These are phyloP conservation scores for Drosophila orena DNA, from an alignment of 1,140 invertebrate genomes.

Conservation along the genomic window DNA sequence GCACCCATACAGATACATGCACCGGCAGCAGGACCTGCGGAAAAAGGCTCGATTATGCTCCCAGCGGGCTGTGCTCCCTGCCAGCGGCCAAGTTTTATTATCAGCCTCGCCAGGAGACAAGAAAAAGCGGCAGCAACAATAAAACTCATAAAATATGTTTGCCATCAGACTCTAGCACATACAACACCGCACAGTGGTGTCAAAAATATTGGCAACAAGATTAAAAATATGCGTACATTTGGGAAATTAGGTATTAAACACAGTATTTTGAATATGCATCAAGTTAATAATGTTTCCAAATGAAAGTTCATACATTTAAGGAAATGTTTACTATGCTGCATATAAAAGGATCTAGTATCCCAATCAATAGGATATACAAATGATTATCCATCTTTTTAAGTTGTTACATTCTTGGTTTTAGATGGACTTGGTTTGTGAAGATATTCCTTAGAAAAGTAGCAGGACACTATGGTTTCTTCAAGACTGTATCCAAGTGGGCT, in stretches of 20 bases:
- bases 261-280: too few relatives aligned
- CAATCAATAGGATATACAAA: too few relatives aligned
- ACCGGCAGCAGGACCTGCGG: constrained; percentile 48
- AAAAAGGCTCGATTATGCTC: constrained; percentile 76
- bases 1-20: constrained; percentile 22
- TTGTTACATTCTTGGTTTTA: background rate
- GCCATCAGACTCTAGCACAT: constrained; percentile 70
- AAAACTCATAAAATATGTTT: constrained; percentile 81
- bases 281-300: too few relatives aligned
- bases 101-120: constrained; percentile 60
- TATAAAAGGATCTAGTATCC: too few relatives aligned
- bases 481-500: background rate
- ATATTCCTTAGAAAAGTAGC: background rate
- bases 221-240: too few relatives aligned
- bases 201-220: background rate
- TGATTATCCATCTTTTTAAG: too few relatives aligned
- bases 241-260: too few relatives aligned
- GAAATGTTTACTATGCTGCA: too few relatives aligned
- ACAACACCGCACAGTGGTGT: background rate
- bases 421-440: too few relatives aligned
- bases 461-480: background rate
- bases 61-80: constrained; percentile 67
- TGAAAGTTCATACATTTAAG: too few relatives aligned
- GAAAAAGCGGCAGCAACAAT: constrained; percentile 40
- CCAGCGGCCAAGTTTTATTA: constrained; percentile 77